Conservation (phyloP, 1,140 invertebrate genomes). For the Muscidifurax raptorellus region DNA sequence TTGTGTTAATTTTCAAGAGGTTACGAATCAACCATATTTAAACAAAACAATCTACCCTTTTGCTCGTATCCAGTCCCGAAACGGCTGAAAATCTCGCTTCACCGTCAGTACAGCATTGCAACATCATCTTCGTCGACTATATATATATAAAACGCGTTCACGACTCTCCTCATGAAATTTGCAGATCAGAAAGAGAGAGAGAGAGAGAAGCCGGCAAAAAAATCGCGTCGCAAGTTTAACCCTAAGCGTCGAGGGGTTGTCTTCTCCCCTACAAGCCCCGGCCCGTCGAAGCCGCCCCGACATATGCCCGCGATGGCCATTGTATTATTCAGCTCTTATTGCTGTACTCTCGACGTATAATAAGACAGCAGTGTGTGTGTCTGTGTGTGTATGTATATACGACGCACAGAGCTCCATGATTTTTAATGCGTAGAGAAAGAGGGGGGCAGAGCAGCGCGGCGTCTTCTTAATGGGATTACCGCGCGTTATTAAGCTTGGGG, state of each 20-base stretch:
- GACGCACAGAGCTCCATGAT: slow-evolving; percentile 1
- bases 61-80: too few species aligned
- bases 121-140: too few species aligned
- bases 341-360: neutral
- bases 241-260: slow-evolving; percentile 2
- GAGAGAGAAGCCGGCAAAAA: neutral
- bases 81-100: too few species aligned
- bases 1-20: too few species aligned
- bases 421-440: neutral
- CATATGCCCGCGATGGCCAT: slow-evolving; percentile 38
- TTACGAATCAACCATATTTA: too few species aligned
- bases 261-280: neutral
- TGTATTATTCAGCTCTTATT: slow-evolving; percentile 37
- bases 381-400: neutral
- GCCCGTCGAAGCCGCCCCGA: neutral
- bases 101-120: too few species aligned
- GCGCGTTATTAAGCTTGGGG: neutral
- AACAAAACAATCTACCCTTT: too few species aligned
- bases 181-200: neutral
- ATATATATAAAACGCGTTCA: too few species aligned
- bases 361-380: neutral
- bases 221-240: slow-evolving; percentile 8
- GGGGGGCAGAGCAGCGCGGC: neutral
- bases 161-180: neutral
- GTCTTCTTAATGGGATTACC: slow-evolving; percentile 31